Conservation (phyloP, 2,888 invertebrate genomes). For the Leptinotarsa juncta region DNA sequence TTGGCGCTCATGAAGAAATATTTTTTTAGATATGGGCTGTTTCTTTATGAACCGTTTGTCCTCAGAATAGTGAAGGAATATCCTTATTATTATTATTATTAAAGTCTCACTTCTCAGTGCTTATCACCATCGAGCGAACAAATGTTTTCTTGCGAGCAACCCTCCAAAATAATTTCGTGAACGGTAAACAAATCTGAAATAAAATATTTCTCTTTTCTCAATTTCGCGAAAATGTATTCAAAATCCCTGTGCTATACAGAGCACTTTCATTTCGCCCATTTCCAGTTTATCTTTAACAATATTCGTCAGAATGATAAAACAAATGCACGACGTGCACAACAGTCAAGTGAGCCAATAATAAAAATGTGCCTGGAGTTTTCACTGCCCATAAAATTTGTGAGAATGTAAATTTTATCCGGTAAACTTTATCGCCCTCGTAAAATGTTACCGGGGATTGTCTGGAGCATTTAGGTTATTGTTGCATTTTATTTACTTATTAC, state of each 20-base stretch:
- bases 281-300: constrained; percentile 31
- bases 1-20: too few species aligned
- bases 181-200: neutral
- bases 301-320: constrained; percentile 53
- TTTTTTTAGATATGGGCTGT: too few species aligned
- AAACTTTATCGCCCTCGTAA: constrained; percentile 55
- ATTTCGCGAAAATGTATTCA: constrained; percentile 1
- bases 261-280: constrained; percentile 17
- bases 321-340: constrained; percentile 48
- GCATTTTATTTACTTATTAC: constrained; percentile 45
- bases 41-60: too few species aligned
- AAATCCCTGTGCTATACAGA: constrained; percentile 2
- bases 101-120: too few species aligned
- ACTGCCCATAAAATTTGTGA: constrained; percentile 58
- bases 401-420: constrained; percentile 58
- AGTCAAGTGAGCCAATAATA: constrained; percentile 48
- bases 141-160: too few species aligned
- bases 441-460: constrained; percentile 47
- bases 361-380: constrained; percentile 56
- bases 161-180: neutral
- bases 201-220: neutral
- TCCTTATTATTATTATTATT: too few species aligned
- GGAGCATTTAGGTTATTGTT: constrained; percentile 46
- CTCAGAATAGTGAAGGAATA: too few species aligned
- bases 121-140: too few species aligned